Conservation (phyloP, 2,113 vertebrate species). For the Accipiter cooperii region DNA sequence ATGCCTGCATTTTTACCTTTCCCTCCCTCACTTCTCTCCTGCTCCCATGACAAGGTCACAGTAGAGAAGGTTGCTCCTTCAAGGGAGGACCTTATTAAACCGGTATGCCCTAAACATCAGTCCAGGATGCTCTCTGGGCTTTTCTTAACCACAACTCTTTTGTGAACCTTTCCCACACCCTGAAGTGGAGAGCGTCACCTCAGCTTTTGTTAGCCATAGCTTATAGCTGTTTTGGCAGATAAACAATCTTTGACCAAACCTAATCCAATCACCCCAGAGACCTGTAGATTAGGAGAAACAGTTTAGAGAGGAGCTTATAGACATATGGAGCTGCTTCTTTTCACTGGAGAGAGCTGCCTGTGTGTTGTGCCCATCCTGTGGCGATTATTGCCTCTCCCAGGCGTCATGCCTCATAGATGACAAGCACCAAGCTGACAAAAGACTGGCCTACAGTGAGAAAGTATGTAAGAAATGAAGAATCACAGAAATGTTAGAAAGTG, state of each 20-base stretch:
- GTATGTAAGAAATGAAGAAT: neutral
- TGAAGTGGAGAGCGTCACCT: neutral
- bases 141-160: neutral
- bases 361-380: neutral
- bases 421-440: neutral
- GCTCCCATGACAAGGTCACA: neutral
- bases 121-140: neutral
- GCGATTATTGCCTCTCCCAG: neutral
- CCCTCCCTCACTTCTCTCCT: neutral
- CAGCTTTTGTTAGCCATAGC: neutral
- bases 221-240: neutral
- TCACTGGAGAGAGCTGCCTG: neutral
- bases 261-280: neutral
- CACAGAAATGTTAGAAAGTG: neutral
- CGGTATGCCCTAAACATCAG: neutral
- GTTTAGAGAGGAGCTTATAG: neutral
- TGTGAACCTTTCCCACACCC: neutral
- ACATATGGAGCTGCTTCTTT: neutral
- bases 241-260: neutral
- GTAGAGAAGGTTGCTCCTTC: neutral
- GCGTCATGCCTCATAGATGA: neutral
- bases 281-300: neutral
- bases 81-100: neutral
- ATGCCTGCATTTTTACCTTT: neutral
- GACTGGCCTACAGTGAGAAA: neutral